Evolutionary conservation across 1,140 invertebrate species (phyloP).

Genomic region (Caenorhabditis elegans): WBcel235 BX284605.5:15480001-15480500

Average conservation of each 20-base stretch:
- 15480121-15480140: background rate
- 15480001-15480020: no score
- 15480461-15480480: background rate
- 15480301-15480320: no score
- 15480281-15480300: no score
- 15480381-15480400: background rate
- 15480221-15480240: background rate
- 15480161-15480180: background rate
- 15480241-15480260: background rate
- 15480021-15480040: no score
- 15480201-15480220: background rate
- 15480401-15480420: background rate
- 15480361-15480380: background rate
- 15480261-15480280: background rate
- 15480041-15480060: no score
- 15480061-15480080: background rate
- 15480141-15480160: background rate
- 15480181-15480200: background rate
- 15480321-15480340: no score
- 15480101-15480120: background rate
- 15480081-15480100: background rate
- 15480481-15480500: background rate
- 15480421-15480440: background rate
- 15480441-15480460: background rate
- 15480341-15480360: background rate